Percentiles rank a stretch among this genome's conserved stretches.
phyloP scores from a whole-genome alignment of 2,888 invertebrate genomes.

The Augiades crinisus region DNA sequence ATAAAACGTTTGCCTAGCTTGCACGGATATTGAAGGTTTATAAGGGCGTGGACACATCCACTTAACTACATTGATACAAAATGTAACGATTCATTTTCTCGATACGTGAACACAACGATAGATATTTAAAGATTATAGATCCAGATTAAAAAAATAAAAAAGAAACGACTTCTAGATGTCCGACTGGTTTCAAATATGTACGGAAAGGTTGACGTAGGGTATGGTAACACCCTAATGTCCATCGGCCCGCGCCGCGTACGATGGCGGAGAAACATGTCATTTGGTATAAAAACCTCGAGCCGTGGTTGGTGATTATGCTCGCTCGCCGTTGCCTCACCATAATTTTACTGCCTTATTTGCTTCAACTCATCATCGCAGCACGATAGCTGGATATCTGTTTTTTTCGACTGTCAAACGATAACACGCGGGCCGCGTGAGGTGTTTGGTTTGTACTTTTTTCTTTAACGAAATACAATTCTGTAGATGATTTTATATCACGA shows the following conservation, averaged over 20 bases:
- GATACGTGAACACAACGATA: too few relatives aligned
- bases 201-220: too few relatives aligned
- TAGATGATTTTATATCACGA: slow-evolving; percentile 12
- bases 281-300: slow-evolving; percentile 49
- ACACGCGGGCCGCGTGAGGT: slow-evolving; percentile 35
- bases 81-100: too few relatives aligned
- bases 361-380: slow-evolving; percentile 35
- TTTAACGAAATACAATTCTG: slow-evolving; percentile 13
- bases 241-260: slow-evolving; percentile 30
- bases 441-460: slow-evolving; percentile 34
- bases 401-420: slow-evolving; percentile 42
- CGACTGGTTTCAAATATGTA: too few relatives aligned
- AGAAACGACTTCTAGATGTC: too few relatives aligned
- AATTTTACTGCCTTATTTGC: slow-evolving; percentile 45
- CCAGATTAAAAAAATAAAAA: too few relatives aligned
- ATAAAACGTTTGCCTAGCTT: slow-evolving; percentile 7
- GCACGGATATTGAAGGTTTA: slow-evolving; percentile 28
- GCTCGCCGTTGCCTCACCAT: slow-evolving; percentile 39
- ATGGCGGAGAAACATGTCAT: slow-evolving; percentile 48
- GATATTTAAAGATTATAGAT: too few relatives aligned
- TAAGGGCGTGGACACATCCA: too few relatives aligned
- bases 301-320: slow-evolving; percentile 47
- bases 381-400: slow-evolving; percentile 36
- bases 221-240: slow-evolving; percentile 30
- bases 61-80: too few relatives aligned